A percentile compares a stretch with the other conserved stretches of the same genome.
These are phyloP conservation scores for Saturnia pavonia DNA, from an alignment of 2,888 invertebrate species.

Conservation along the genomic window DNA sequence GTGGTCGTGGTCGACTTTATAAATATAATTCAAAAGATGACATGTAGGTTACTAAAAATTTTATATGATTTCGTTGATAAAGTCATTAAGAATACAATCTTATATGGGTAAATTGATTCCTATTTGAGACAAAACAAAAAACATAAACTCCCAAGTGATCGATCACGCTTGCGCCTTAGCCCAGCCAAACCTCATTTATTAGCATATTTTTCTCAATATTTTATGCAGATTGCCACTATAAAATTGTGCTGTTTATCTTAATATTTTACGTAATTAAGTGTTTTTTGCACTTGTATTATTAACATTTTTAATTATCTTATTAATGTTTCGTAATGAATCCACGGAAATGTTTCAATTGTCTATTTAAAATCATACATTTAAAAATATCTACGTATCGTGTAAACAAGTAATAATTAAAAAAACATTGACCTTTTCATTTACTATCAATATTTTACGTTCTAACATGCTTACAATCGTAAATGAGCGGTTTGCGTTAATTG, in stretches of 20 bases:
- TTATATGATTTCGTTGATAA: conserved; percentile 35
- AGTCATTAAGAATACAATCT: conserved; percentile 44
- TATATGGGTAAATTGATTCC: conserved; percentile 36
- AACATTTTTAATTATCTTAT: neutral
- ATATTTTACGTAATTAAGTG: neutral
- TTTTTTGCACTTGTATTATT: neutral
- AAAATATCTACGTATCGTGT: neutral
- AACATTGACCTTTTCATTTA: neutral
- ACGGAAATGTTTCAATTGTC: neutral
- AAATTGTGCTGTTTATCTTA: neutral
- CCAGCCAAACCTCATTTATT: conserved; percentile 44
- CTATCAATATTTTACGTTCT: neutral
- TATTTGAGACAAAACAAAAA: conserved; percentile 44
- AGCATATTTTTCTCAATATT: conserved; percentile 35
- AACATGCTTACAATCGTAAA: neutral
- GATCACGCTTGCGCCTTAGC: neutral
- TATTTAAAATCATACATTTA: neutral
- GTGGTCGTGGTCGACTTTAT: too few species aligned
- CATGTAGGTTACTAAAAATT: neutral
- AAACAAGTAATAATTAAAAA: neutral
- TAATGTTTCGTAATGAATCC: neutral
- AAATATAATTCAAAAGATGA: neutral
- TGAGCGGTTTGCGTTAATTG: neutral
- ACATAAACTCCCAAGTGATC: conserved; percentile 52
- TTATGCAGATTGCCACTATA: neutral